Conservation (phyloP, 2,888 invertebrate genomes). For the Lysandra coridon region DNA sequence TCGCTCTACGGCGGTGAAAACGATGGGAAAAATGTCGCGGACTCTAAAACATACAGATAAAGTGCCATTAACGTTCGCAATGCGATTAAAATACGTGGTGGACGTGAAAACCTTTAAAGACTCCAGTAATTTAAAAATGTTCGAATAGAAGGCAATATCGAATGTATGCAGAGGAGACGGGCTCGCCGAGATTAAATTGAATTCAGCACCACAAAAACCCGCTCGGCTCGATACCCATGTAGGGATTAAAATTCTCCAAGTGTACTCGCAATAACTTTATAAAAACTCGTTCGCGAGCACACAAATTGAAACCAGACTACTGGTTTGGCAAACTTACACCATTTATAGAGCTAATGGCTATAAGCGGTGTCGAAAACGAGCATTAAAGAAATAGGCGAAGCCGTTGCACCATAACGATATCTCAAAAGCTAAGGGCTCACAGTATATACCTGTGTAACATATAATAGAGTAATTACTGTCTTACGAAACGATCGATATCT, state of each 20-base stretch:
- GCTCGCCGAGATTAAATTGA: conserved; percentile 60
- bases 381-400: conserved; percentile 54
- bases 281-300: conserved; percentile 70
- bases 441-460: conserved; percentile 52
- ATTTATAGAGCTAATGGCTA: conserved; percentile 57
- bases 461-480: conserved; percentile 65
- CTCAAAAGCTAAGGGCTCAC: conserved; percentile 53
- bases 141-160: conserved; percentile 14
- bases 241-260: conserved; percentile 65
- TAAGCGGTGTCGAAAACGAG: conserved; percentile 63
- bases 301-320: conserved; percentile 65
- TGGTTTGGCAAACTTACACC: conserved; percentile 61
- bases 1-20: conserved; percentile 26
- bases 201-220: conserved; percentile 66
- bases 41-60: neutral
- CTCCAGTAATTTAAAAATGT: conserved; percentile 10
- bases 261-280: conserved; percentile 64
- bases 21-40: neutral
- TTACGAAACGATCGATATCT: conserved; percentile 65
- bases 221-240: conserved; percentile 58
- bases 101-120: conserved; percentile 13
- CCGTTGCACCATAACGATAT: conserved; percentile 54
- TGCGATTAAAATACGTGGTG: conserved; percentile 6
- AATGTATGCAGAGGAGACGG: conserved; percentile 25
- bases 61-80: neutral